Conservation (phyloP, 2,888 invertebrate species). For the Erebia palarica region DNA sequence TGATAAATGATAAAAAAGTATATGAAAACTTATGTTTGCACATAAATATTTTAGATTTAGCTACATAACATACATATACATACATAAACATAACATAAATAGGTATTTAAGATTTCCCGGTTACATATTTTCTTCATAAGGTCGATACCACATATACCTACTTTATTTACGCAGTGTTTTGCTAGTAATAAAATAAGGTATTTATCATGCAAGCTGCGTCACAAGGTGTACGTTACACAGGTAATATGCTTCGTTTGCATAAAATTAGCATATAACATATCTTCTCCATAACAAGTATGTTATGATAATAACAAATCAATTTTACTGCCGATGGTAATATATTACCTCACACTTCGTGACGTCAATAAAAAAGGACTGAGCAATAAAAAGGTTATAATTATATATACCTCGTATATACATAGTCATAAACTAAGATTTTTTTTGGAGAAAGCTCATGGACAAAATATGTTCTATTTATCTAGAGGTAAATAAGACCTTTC, state of each 20-base stretch:
- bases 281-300: constrained; percentile 16
- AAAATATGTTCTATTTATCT: too few species aligned
- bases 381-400: constrained; percentile 10
- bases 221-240: neutral
- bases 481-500: too few species aligned
- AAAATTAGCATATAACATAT: constrained; percentile 17
- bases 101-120: too few species aligned
- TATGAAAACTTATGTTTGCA: too few species aligned
- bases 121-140: too few species aligned
- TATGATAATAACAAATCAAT: constrained; percentile 26
- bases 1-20: too few species aligned
- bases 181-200: constrained; percentile 2
- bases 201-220: constrained; percentile 9
- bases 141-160: neutral
- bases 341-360: constrained; percentile 27
- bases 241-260: constrained; percentile 11
- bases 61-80: too few species aligned
- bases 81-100: too few species aligned
- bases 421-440: neutral
- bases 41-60: too few species aligned
- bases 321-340: constrained; percentile 18
- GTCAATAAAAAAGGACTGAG: constrained; percentile 27
- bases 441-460: too few species aligned
- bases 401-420: neutral
- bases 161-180: constrained; percentile 6